phyloP scores from a whole-genome alignment of 2,797 vertebrate genomes.

The Rhabdophis nuchalis region DNA sequence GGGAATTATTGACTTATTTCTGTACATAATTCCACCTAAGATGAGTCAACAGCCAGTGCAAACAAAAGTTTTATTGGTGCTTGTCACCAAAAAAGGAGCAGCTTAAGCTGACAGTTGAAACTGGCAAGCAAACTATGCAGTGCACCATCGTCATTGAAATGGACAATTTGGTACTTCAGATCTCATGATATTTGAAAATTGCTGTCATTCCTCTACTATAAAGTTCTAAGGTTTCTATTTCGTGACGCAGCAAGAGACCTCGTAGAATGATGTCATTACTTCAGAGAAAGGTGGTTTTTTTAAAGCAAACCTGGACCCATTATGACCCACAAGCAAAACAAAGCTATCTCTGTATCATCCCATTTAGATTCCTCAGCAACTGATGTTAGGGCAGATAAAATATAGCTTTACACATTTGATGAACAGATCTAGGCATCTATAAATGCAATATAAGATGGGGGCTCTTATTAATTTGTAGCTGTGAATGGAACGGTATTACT shows the following conservation, averaged over 20 bases:
- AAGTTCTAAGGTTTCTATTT: background rate
- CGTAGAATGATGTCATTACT: slow-evolving; percentile 6
- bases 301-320: background rate
- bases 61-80: slow-evolving; percentile 66
- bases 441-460: background rate
- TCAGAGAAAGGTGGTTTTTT: slow-evolving; percentile 20
- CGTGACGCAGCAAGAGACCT: background rate
- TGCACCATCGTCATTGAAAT: slow-evolving; percentile 37
- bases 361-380: background rate
- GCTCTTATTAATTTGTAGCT: background rate
- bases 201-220: slow-evolving; percentile 45
- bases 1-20: slow-evolving; percentile 72
- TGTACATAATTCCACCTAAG: slow-evolving; percentile 74
- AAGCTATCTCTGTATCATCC: background rate
- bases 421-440: background rate
- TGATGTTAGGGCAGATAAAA: background rate
- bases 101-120: slow-evolving; percentile 62
- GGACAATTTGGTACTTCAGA: slow-evolving; percentile 21
- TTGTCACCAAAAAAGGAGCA: slow-evolving; percentile 62
- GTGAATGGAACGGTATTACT: background rate
- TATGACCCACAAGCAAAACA: background rate
- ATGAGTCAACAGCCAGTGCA: slow-evolving; percentile 71
- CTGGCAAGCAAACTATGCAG: slow-evolving; percentile 49
- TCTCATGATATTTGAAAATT: background rate
- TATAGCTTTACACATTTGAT: background rate